These are phyloP conservation scores for Barnardius zonarius DNA, from an alignment of 2,113 vertebrate species.

Conservation along the genomic window DNA sequence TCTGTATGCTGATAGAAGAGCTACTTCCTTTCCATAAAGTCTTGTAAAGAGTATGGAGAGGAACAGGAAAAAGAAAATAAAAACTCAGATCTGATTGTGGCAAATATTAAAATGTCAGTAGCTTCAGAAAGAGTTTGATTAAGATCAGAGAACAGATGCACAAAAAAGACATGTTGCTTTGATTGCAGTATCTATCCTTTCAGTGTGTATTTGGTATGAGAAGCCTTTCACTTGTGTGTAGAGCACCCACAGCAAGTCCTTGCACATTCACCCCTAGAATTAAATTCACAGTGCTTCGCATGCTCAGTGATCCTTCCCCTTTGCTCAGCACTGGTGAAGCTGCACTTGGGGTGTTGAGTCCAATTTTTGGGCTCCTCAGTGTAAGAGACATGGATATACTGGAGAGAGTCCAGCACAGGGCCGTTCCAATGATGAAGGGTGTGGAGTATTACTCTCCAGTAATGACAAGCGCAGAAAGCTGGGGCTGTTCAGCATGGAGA, in stretches of 20 bases:
- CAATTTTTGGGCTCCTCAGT: neutral
- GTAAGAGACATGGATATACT: neutral
- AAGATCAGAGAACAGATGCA: neutral
- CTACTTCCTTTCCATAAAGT: conserved; percentile 20
- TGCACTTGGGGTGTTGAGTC: neutral
- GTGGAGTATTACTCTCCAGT: neutral
- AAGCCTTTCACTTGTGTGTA: neutral
- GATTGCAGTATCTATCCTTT: neutral
- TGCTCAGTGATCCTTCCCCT: neutral
- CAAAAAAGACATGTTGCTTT: neutral
- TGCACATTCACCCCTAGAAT: neutral
- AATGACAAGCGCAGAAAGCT: neutral
- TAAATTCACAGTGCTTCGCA: rapidly evolving
- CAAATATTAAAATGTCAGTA: neutral
- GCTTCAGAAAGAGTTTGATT: neutral
- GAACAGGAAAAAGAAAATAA: conserved; percentile 9
- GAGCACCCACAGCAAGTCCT: neutral
- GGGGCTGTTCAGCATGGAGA: neutral
- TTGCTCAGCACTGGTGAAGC: neutral
- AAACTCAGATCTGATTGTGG: neutral
- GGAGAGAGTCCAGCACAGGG: neutral
- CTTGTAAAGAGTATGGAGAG: neutral
- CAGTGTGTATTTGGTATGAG: rapidly evolving
- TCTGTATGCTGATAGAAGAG: neutral
- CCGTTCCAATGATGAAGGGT: neutral